Percentiles rank a stretch among this genome's conserved stretches.
Conservation (phyloP, 2,797 vertebrate species). For the Thamnophis elegans region DNA sequence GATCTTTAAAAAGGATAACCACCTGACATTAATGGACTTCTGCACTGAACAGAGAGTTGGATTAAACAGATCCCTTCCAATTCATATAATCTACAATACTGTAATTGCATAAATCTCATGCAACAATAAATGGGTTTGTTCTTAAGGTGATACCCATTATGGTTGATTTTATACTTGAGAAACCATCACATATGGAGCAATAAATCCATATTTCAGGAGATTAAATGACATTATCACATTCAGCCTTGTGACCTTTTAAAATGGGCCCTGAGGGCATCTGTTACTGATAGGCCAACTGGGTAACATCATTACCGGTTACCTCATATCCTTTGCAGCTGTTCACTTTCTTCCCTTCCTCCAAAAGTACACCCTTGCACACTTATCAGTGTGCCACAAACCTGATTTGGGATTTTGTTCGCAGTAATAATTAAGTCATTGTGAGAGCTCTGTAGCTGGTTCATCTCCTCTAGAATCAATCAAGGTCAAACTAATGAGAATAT, state of each 20-base stretch:
- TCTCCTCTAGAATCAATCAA: conserved; percentile 68
- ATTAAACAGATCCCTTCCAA: not conserved
- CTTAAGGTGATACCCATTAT: not conserved
- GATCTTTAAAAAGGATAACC: not conserved
- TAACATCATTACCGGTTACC: conserved; percentile 40
- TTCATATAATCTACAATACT: not conserved
- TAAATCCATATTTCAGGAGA: conserved; percentile 18
- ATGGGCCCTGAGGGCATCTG: conserved; percentile 35
- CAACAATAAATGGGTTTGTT: not conserved
- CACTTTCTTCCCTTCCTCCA: conserved; percentile 23
- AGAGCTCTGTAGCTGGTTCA: conserved; percentile 64
- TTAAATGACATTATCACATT: conserved; percentile 48
- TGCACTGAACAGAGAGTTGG: not conserved
- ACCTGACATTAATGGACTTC: not conserved
- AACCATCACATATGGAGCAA: not conserved
- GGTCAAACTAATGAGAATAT: conserved; percentile 58
- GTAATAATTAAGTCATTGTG: conserved; percentile 73
- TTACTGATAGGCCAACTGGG: conserved; percentile 40
- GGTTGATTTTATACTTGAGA: not conserved
- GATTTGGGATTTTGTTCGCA: conserved; percentile 63
- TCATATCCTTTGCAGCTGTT: conserved; percentile 60
- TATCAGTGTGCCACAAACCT: conserved; percentile 66
- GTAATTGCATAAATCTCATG: not conserved
- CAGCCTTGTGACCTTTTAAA: conserved; percentile 56
- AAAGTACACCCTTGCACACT: conserved; percentile 38